A percentile compares a stretch with the other conserved stretches of the same genome.
Evolutionary conservation across 1,140 invertebrate species (phyloP).

Genomic region (Papilio aristodemus): DNA sequence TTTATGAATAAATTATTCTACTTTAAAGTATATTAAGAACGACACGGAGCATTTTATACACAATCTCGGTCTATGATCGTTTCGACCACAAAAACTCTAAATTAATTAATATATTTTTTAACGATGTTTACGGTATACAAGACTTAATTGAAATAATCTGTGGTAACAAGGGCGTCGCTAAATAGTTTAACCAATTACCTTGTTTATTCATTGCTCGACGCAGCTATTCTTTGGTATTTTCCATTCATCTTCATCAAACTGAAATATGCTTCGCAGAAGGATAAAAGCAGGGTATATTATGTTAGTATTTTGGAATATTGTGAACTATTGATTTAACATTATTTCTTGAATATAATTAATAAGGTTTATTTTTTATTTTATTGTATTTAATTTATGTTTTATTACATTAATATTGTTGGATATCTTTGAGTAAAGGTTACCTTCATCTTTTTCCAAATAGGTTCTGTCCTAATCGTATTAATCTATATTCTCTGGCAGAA

Average conservation of each 20-base stretch:
- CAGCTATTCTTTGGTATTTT: not conserved
- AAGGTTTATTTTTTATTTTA: no score
- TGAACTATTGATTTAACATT: not conserved
- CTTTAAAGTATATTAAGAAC: no score
- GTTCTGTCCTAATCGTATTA: no score
- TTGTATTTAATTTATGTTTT: no score
- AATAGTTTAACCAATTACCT: slow-evolving; percentile 2
- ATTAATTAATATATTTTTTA: not conserved
- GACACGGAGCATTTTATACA: no score
- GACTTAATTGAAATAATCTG: not conserved
- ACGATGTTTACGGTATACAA: slow-evolving; percentile 3
- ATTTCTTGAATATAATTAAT: not conserved
- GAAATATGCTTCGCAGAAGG: not conserved
- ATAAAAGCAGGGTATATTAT: not conserved
- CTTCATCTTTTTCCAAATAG: no score
- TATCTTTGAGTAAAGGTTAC: no score
- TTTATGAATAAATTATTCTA: no score
- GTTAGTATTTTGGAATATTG: not conserved
- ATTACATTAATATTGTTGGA: no score
- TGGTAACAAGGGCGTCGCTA: not conserved
- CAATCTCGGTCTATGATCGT: no score
- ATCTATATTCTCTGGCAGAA: no score
- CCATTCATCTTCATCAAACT: slow-evolving; percentile 1
- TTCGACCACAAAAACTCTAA: no score
- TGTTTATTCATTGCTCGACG: not conserved